Percentiles rank a stretch among this genome's conserved stretches.
phyloP scores from a whole-genome alignment of 1,140 invertebrate genomes.

The Sarcophaga bullata region DNA sequence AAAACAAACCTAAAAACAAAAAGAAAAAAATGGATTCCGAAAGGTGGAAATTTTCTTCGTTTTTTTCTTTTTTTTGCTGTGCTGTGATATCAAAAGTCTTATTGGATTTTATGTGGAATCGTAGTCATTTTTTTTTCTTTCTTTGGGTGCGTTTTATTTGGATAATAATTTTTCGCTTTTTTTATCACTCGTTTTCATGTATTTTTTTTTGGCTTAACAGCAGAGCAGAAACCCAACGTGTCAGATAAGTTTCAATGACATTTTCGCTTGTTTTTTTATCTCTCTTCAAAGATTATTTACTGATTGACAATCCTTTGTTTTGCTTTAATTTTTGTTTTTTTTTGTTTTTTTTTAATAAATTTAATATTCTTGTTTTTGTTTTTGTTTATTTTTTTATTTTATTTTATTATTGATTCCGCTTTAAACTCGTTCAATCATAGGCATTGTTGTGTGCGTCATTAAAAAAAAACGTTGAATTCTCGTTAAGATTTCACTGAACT shows the following conservation, averaged over 20 bases:
- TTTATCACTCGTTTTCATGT: not conserved
- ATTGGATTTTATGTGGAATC: not conserved
- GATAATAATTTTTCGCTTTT: not conserved
- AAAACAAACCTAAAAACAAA: not conserved
- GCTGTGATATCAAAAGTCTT: not conserved
- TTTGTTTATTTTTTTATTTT: no score
- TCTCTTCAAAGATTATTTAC: not conserved
- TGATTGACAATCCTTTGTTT: slow-evolving; percentile 16
- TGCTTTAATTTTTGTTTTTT: not conserved
- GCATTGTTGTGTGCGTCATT: not conserved
- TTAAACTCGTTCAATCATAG: not conserved
- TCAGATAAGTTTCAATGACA: slow-evolving; percentile 23
- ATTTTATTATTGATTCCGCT: no score
- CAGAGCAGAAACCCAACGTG: no score
- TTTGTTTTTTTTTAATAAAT: not conserved
- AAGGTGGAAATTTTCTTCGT: not conserved
- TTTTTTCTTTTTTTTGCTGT: not conserved
- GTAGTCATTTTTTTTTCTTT: not conserved
- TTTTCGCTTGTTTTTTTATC: not conserved
- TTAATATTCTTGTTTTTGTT: not conserved
- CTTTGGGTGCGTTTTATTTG: slow-evolving; percentile 14
- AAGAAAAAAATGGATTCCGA: not conserved
- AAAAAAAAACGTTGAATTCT: not conserved
- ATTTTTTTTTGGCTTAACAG: not conserved
- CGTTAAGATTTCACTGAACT: not conserved